Base-by-base conservation (phyloP, 2,113 vertebrate species). In the Triplophysa tibetana region DNA sequence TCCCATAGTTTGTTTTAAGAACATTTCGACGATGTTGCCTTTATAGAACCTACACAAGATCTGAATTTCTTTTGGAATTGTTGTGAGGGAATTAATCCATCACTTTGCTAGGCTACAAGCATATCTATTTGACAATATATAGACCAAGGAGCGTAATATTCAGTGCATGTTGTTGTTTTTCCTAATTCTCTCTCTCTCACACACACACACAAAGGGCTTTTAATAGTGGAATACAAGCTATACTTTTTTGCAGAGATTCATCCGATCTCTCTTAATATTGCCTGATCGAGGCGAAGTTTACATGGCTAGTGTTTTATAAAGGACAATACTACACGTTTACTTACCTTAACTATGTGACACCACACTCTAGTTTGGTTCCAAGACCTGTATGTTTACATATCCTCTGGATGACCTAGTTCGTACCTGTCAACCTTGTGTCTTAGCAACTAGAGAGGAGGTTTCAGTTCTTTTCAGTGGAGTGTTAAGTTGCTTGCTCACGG, bases 161-260 rank as follows among this genome's bases (percentile, higher is more conserved):
- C 67, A 61, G 56, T 54, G 81, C 84, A 85, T 80, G 69, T n/a
- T 45, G 60, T 21, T 45, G 60, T 21, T 52, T 62, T 69, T 75
- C 72, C 38, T 58, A 43, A 54, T 21, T 72, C 74, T 74, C 8
- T 77, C 23, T 48, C 62, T 67, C 66, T 83, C 70, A 79, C 79
- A 84, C 23, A 58, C 62, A 72, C 66, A 86, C 70, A 79, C 79
- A 84, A 85, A 85, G 79, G 85, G 85, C 82, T 83, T 83, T 73
- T 61, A 82, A 33, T 63, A 50, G 77, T 70, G 70, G 80, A 77
- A 79, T 61, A 68, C 61, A 78, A 83, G 75, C 72, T 83, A 83
- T 68, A 83, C 23, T 52, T 65, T 77, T 65, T 56, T n/a, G 24
- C 78, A 41, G 75, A 69, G 75, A 77, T 77, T 54, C 23, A 33